Evolutionary conservation across 2,113 vertebrate species (phyloP).

Genomic region (Mirza zaza): DNA sequence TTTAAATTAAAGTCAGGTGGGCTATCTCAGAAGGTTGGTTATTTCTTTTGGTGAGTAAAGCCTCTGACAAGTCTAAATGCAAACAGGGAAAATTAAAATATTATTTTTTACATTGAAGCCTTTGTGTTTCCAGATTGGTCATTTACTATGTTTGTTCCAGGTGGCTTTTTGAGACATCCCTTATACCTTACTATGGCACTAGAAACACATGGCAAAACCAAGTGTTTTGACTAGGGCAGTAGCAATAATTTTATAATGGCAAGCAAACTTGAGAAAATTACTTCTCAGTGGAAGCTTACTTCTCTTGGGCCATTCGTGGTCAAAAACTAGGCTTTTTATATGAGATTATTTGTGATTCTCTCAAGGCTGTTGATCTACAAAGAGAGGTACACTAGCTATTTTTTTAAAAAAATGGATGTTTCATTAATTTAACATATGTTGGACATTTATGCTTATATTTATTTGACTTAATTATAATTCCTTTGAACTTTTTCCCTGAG

Average conservation of each 20-base stretch:
- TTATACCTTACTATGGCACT: background rate
- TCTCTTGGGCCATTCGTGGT: background rate
- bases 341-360: constrained; percentile 9
- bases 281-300: background rate
- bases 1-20: background rate
- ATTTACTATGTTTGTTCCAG: background rate
- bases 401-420: constrained; percentile 9
- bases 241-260: constrained; percentile 7
- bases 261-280: background rate
- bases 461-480: constrained; percentile 66
- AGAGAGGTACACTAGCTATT: background rate
- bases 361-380: background rate
- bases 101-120: constrained; percentile 1
- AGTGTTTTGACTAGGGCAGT: background rate
- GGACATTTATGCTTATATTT: constrained; percentile 42
- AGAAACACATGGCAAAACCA: background rate
- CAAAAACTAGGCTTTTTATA: background rate
- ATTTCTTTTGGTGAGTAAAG: constrained; percentile 2
- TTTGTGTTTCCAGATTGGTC: background rate
- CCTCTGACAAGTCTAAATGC: background rate
- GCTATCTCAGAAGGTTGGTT: background rate
- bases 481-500: constrained; percentile 54
- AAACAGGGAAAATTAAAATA: background rate
- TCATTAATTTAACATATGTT: constrained; percentile 55
- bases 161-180: background rate